These are phyloP conservation scores for Calycopis cecrops DNA, from an alignment of 1,140 invertebrate genomes.

Conservation along the genomic window DNA sequence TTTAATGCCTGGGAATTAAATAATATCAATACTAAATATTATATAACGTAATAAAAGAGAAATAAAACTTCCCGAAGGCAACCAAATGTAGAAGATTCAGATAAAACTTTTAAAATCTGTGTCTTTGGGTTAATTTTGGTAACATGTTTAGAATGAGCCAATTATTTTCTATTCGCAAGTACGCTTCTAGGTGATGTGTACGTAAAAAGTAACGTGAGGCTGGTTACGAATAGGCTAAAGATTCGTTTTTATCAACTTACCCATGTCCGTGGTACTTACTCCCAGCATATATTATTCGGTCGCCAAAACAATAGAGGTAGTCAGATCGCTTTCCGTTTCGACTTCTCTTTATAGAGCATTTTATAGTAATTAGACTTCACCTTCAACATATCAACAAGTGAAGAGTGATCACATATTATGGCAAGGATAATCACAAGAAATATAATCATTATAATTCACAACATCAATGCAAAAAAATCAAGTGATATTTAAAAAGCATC, in stretches of 20 bases:
- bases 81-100: too few relatives aligned
- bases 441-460: constrained; percentile 26
- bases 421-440: constrained; percentile 30
- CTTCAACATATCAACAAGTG: constrained; percentile 67
- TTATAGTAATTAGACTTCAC: constrained; percentile 33
- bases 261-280: constrained; percentile 2
- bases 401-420: constrained; percentile 37
- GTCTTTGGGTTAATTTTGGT: too few relatives aligned
- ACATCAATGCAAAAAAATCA: constrained; percentile 25
- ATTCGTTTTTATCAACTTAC: neutral
- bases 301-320: neutral
- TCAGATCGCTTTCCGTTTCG: constrained; percentile 1
- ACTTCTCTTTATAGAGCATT: constrained; percentile 18
- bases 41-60: too few relatives aligned
- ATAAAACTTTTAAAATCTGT: too few relatives aligned
- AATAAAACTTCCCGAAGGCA: too few relatives aligned
- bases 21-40: too few relatives aligned
- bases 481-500: constrained; percentile 14
- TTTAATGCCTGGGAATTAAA: too few relatives aligned
- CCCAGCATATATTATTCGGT: neutral
- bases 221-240: neutral
- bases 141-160: too few relatives aligned
- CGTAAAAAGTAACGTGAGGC: neutral
- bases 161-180: too few relatives aligned
- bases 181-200: too few relatives aligned